Evolutionary conservation across 2,113 vertebrate species (phyloP), one percentile per base, ranked within the genome.

Genomic region (Tiliqua scincoides): DNA sequence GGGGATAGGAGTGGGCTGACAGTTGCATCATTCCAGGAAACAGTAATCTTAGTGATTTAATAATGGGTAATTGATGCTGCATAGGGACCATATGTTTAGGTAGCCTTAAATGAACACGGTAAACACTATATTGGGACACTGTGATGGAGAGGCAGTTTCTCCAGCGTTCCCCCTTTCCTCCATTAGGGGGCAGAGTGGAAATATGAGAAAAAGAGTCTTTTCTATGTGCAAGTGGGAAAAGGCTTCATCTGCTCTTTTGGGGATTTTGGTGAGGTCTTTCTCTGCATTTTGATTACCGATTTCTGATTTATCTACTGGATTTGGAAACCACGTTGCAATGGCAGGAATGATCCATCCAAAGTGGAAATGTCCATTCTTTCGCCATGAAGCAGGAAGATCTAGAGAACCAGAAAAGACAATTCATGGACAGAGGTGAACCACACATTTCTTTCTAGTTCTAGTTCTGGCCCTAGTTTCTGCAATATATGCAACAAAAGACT

Each of bases 151-250:
- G 48, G 54, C 43, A 25, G 3, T 71, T 52, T 48, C 11, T 79
- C 21, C 35, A 27, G 15, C 20, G n/a, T 67, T 79, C 12, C 82
- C 72, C 27, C 14, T 90, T 92, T 92, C 23, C 70, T 75, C 90
- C 95, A 84, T 54, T 63, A 91, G 95, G 70, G 90, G 90, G 93
- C 73, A 5, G 37, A 86, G 75, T 37, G 75, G 85, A 87, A 84
- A 11, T 75, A 85, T 88, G 35, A 63, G 77, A 94, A 90, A 12
- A 4, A 25, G 32, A 9, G 2, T 20, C 10, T 3, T 12, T n/a
- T 15, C 30, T 4, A 25, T 52, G 8, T 68, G 2, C 6, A n/a
- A 37, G 73, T 87, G 11, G n/a, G 8, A 4, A 37, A 59, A 2
- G 76, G 3, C n/a, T 6, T 2, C 6, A 71, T 87, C 25, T 74